phyloP scores from a whole-genome alignment of 2,113 vertebrate genomes.

The Microtus richardsoni region DNA sequence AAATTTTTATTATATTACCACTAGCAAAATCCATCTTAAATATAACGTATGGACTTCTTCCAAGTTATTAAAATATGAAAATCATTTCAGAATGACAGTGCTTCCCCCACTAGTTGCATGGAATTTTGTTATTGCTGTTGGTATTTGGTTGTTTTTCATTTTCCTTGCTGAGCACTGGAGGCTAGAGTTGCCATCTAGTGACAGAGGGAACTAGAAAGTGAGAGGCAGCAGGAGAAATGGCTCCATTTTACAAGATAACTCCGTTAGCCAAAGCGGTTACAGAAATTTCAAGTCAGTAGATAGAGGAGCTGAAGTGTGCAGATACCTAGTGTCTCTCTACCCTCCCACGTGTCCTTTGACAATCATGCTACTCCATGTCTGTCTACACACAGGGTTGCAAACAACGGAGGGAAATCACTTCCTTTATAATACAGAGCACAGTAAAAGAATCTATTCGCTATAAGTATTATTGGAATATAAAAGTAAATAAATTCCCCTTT shows the following conservation, averaged over 20 bases:
- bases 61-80: not conserved
- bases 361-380: not conserved
- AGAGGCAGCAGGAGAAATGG: not conserved
- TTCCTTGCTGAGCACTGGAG: not conserved
- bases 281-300: not conserved
- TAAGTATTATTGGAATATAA: not conserved
- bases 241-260: not conserved
- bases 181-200: not conserved
- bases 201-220: not conserved
- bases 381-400: not conserved
- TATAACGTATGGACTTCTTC: not conserved
- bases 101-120: not conserved
- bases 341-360: not conserved
- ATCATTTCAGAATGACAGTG: not conserved
- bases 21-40: not conserved
- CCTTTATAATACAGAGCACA: not conserved
- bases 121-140: not conserved
- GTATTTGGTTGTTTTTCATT: not conserved
- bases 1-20: not conserved
- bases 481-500: not conserved
- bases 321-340: not conserved
- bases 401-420: not conserved
- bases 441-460: not conserved
- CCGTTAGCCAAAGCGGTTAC: not conserved
- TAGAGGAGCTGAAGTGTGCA: not conserved